phyloP scores from a whole-genome alignment of 2,888 invertebrate genomes.

The Gymnoscelis rufifasciata region DNA sequence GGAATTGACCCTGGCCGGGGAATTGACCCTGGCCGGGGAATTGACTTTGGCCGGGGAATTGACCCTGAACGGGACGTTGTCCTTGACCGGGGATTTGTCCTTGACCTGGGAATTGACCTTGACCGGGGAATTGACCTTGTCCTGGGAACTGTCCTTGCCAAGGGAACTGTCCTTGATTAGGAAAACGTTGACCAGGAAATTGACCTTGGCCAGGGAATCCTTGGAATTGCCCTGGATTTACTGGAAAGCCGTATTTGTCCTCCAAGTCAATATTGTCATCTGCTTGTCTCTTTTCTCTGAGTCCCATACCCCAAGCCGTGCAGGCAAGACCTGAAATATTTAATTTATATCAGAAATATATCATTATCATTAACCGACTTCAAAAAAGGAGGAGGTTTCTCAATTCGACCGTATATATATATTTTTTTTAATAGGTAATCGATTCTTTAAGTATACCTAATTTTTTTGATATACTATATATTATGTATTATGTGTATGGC shows the following conservation, averaged over 20 bases:
- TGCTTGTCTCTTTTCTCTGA: conserved; percentile 44
- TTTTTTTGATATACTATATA: too few species aligned
- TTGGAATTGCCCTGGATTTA: conserved; percentile 18
- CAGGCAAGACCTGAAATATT: conserved; percentile 8
- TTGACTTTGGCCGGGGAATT: conserved; percentile 1
- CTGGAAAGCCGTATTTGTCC: conserved; percentile 48
- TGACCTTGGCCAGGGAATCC: conserved; percentile 17
- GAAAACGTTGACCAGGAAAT: too few species aligned
- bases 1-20: background rate
- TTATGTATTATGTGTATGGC: too few species aligned
- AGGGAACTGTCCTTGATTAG: conserved; percentile 3
- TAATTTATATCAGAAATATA: too few species aligned
- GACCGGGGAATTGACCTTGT: background rate
- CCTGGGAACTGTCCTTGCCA: conserved; percentile 14
- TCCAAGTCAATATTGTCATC: conserved; percentile 39
- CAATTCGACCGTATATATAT: too few species aligned
- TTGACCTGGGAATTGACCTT: background rate
- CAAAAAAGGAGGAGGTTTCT: too few species aligned
- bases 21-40: background rate
- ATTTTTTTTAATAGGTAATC: too few species aligned
- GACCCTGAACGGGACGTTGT: conserved; percentile 21
- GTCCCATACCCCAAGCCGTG: conserved; percentile 35
- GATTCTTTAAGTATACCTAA: too few species aligned
- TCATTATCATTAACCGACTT: too few species aligned
- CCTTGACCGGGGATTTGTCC: conserved; percentile 18